Conservation (phyloP, 2,797 vertebrate species). For the Esox lucius region DNA sequence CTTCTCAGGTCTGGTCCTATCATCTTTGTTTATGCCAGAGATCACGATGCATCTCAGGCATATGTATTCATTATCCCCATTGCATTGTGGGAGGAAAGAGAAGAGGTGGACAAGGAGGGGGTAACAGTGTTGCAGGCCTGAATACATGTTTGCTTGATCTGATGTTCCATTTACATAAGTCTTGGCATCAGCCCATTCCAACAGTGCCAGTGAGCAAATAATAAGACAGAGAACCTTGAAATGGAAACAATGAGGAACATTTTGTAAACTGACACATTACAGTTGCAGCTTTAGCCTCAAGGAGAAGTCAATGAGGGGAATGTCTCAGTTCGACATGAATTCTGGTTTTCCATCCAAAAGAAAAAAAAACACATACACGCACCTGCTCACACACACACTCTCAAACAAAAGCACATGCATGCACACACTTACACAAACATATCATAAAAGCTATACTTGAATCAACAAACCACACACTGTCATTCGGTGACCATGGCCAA, state of each 20-base stretch:
- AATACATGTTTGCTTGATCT: background rate
- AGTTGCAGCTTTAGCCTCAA: background rate
- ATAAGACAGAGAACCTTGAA: background rate
- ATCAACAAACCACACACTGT: too few species aligned
- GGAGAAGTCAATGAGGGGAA: background rate
- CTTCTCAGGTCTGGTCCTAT: slow-evolving; percentile 13
- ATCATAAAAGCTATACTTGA: background rate
- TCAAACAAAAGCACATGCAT: slow-evolving; percentile 6
- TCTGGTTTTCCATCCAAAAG: background rate
- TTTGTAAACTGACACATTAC: background rate
- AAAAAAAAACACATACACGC: background rate
- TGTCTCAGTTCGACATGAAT: too few species aligned
- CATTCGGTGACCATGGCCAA: too few species aligned
- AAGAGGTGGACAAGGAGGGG: background rate
- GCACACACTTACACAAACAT: too few species aligned
- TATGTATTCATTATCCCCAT: background rate
- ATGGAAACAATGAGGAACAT: background rate
- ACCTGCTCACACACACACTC: background rate
- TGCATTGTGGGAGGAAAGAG: background rate
- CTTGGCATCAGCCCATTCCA: background rate
- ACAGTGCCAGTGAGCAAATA: background rate
- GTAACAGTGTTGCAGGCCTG: background rate
- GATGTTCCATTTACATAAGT: slow-evolving; percentile 20
- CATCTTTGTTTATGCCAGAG: slow-evolving; percentile 14
- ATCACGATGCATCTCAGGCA: background rate